These are phyloP conservation scores for Dicrostonyx torquatus DNA, from an alignment of 2,797 vertebrate species.

Conservation along the genomic window DNA sequence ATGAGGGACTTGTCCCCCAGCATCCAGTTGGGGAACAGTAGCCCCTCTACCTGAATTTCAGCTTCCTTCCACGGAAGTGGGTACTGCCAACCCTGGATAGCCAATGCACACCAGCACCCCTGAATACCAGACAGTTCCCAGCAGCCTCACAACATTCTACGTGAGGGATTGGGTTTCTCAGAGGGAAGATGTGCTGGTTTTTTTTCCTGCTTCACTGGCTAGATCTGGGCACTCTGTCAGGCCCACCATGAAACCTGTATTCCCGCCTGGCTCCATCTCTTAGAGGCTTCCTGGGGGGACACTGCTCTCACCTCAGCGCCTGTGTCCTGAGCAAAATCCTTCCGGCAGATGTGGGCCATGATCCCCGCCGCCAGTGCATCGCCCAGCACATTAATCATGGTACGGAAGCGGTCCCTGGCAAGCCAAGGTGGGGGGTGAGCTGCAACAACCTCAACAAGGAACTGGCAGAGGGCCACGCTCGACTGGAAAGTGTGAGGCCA, in stretches of 20 bases:
- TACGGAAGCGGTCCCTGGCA: conserved; percentile 96
- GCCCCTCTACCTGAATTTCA: neutral
- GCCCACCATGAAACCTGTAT: neutral
- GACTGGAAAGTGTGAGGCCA: neutral
- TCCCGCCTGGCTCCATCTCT: neutral
- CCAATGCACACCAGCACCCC: neutral
- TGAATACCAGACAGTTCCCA: neutral
- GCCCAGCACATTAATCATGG: conserved; percentile 99
- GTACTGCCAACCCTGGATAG: neutral
- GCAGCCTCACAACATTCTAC: neutral
- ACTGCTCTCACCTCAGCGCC: conserved; percentile 89
- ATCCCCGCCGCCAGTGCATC: conserved; percentile 97
- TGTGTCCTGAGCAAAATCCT: conserved; percentile 94
- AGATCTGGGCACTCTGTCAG: neutral
- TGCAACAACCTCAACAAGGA: rapidly evolving
- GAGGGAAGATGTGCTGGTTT: no score
- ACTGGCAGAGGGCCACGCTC: neutral
- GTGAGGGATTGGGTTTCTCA: neutral
- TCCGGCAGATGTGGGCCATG: conserved; percentile 98
- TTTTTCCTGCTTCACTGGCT: neutral
- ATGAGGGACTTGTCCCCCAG: neutral
- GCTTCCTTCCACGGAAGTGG: neutral
- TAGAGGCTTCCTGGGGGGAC: neutral
- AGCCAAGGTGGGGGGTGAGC: conserved; percentile 10
- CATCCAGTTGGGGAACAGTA: neutral